Evolutionary conservation across 1,140 invertebrate genomes (phyloP).

Genomic region (Dendroctonus ponderosae): DNA sequence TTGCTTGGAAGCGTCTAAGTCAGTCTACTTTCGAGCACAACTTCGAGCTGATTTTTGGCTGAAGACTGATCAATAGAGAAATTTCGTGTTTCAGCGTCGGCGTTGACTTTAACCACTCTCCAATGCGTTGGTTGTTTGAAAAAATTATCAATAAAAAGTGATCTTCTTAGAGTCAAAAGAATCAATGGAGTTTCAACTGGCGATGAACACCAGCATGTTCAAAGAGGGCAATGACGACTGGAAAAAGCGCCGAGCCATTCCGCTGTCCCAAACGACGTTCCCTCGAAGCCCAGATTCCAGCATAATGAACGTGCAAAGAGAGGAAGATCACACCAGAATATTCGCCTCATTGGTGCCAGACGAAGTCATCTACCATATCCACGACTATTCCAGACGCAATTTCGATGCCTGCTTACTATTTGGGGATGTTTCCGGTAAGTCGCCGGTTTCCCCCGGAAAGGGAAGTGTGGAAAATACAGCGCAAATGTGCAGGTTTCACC

Average conservation of each 20-base stretch:
- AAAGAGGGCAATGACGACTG: constrained; percentile 31
- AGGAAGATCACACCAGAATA: constrained; percentile 52
- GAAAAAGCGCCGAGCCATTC: constrained; percentile 33
- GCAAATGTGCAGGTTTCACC: constrained; percentile 55
- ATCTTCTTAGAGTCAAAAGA: constrained; percentile 7
- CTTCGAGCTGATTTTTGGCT: not conserved
- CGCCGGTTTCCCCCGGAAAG: not conserved
- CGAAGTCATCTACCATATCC: constrained; percentile 59
- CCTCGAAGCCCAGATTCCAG: not conserved
- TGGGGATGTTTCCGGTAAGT: constrained; percentile 58
- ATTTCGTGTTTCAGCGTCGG: too few species aligned
- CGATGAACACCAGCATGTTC: constrained; percentile 11
- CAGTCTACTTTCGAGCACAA: not conserved
- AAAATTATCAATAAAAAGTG: too few species aligned
- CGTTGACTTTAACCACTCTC: too few species aligned
- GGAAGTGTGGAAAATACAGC: not conserved
- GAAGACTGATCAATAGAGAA: not conserved
- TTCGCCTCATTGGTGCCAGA: constrained; percentile 64
- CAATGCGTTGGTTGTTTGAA: too few species aligned
- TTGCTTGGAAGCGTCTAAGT: not conserved
- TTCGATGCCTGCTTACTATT: constrained; percentile 62
- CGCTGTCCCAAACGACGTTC: constrained; percentile 2
- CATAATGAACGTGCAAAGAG: constrained; percentile 1
- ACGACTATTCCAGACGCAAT: constrained; percentile 54
- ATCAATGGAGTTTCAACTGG: constrained; percentile 20